These are phyloP conservation scores for Corythucha ciliata DNA, from an alignment of 2,888 invertebrate genomes.

Conservation along the genomic window DNA sequence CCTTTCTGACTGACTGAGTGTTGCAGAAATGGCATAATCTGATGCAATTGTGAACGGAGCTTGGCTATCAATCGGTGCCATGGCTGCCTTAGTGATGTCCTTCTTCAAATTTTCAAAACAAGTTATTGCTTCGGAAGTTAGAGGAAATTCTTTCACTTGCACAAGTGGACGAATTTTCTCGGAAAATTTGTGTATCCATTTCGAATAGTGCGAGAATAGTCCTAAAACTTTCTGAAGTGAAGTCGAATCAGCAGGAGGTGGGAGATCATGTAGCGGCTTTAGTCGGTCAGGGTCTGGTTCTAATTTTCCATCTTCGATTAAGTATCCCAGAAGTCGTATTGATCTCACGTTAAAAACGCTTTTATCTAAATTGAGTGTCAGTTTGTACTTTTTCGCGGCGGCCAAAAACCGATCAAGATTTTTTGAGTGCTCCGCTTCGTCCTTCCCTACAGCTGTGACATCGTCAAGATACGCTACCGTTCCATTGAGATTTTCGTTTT, in stretches of 20 bases:
- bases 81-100: conserved; percentile 2
- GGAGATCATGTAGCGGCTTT: background rate
- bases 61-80: conserved; percentile 1
- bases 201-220: conserved; percentile 17
- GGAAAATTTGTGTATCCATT: conserved; percentile 11
- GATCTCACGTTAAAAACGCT: background rate
- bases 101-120: conserved; percentile 7
- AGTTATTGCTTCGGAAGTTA: background rate
- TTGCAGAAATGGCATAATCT: conserved; percentile 7
- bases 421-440: no score
- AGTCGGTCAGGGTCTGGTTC: conserved; percentile 15
- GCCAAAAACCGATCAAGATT: no score
- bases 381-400: no score
- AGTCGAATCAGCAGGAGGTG: background rate
- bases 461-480: no score
- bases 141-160: conserved; percentile 4
- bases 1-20: conserved; percentile 6
- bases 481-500: no score
- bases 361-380: no score
- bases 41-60: background rate
- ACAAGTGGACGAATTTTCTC: conserved; percentile 13
- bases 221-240: conserved; percentile 8
- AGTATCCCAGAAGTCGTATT: conserved; percentile 2
- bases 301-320: conserved; percentile 1
- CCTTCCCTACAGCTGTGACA: no score